Conservation (phyloP, 2,888 invertebrate genomes). For the Sinopyrophorus schimmeli region DNA sequence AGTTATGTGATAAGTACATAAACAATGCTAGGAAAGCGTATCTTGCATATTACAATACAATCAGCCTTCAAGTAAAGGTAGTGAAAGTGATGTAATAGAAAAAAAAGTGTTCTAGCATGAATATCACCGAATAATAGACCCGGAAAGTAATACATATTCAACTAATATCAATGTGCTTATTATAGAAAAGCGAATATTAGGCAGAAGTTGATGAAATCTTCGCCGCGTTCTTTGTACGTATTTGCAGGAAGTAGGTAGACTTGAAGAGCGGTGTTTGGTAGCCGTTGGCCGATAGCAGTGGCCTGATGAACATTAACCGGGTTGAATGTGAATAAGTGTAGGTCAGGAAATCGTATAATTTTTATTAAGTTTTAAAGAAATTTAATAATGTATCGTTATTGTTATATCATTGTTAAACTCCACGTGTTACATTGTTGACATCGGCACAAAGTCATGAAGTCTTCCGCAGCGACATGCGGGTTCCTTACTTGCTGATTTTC, state of each 20-base stretch:
- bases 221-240: not conserved
- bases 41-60: conserved; percentile 3
- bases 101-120: not conserved
- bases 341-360: conserved; percentile 19
- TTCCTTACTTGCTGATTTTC: conserved; percentile 1
- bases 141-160: conserved; percentile 6
- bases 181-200: not conserved
- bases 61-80: conserved; percentile 8
- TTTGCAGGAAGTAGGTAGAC: conserved; percentile 19
- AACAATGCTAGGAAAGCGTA: too few relatives aligned
- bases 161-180: not conserved
- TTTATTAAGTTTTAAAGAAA: too few relatives aligned
- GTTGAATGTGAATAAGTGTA: conserved; percentile 22
- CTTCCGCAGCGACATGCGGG: not conserved
- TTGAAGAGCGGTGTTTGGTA: conserved; percentile 10
- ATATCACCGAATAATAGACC: not conserved
- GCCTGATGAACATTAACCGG: conserved; percentile 24
- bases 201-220: not conserved
- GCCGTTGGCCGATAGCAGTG: conserved; percentile 9
- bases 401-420: too few relatives aligned
- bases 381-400: too few relatives aligned
- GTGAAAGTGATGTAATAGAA: conserved; percentile 25
- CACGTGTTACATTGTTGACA: not conserved
- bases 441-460: conserved; percentile 6
- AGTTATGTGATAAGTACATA: too few relatives aligned